Evolutionary conservation across 1,140 invertebrate genomes (phyloP), one percentile per base, ranked within the genome.

Genomic region (Nebria ingens): DNA sequence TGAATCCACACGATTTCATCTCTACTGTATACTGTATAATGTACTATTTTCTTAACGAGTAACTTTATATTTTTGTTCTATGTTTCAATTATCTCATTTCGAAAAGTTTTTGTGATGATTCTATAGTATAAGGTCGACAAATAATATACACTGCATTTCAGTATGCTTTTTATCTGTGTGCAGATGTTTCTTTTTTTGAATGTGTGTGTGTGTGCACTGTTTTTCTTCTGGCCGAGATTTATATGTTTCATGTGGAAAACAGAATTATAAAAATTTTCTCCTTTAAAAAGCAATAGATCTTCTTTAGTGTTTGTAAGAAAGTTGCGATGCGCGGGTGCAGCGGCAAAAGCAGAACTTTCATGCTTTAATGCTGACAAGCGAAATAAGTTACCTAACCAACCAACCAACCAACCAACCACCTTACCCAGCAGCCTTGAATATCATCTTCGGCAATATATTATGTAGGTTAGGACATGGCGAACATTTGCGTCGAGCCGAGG

Each of bases 241-340:
- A 45, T 45, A 12, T 17, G 40, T 9, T 45, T 12, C 17, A 45
- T 45, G 40, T 45, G 40, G 15, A 45, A 45, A 45, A 45, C 6
- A 45, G 40, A 45, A 45, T 45, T 45, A 45, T 45, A 45, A 45
- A 45, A 45, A 45, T 45, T 45, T 45, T 45, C 40, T 45, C 9
- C 17, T 45, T 45, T 45, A 45, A 45, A 45, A 45, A 45, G 40
- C 40, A 45, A 45, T 45, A 45, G 40, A 45, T 45, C 40, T 45
- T 45, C 9, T 45, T 9, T 45, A 45, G 40, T 17, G 40, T 17
- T n/a, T 34, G 3, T 9, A 12, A 17, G 9, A 45, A 17, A 45
- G 40, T 45, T 45, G 3, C 17, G 40, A 9, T 11, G 15, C 40
- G 40, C 6, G 40, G n/a, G 4, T 29, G 25, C 4, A 9, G 40